Evolutionary conservation across 2,888 invertebrate genomes (phyloP), one percentile per base, ranked within the genome.

Genomic region (Oscheius sp.): DNA sequence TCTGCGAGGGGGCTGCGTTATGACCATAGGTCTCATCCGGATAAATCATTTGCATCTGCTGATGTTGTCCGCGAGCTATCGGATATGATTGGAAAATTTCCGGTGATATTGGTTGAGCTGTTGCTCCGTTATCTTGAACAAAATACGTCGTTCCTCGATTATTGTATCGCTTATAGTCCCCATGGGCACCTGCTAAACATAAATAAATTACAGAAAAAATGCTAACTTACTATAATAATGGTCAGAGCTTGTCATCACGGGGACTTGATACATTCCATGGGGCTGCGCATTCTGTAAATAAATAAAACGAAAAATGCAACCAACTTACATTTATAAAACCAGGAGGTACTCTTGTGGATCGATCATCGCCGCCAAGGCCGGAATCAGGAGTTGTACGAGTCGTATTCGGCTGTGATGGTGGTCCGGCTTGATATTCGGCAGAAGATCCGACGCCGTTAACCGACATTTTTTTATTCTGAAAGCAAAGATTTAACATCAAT

Each of bases 311-410:
- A 62, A 45, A 26, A 22, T 8, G 12, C 30, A 64, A 14, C 30
- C 2, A 50, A 45, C 41, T 4, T 12, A 41, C 41, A 67, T 71
- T 67, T 24, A 70, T 68, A 71, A 71, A 74, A 4, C 71, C 71
- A 36, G 74, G 71, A 30, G 69, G 63, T 14, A 36, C 8, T 4
- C 59, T 44, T 24, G 50, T 44, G 26, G 50, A 54, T 32, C 68
- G 62, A 44, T 73, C 73, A 70, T 76, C 76, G 17, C 57, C 66
- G 6, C 76, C 76, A 1, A 76, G 61, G 0, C 76, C 76, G 8
- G 76, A 76, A 59, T 76, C 76, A 3, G 76, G 76, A 2, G 76
- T 76, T 5, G 76, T 76, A 45, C 76, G 36, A 2, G 59, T 71
- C 5, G 76, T 76, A 41, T 62, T 67, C 3, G 67, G 50, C 36